Percentiles rank a stretch among this genome's conserved stretches.
These are phyloP conservation scores for Micromys minutus DNA, from an alignment of 2,113 vertebrate genomes.

Conservation along the genomic window DNA sequence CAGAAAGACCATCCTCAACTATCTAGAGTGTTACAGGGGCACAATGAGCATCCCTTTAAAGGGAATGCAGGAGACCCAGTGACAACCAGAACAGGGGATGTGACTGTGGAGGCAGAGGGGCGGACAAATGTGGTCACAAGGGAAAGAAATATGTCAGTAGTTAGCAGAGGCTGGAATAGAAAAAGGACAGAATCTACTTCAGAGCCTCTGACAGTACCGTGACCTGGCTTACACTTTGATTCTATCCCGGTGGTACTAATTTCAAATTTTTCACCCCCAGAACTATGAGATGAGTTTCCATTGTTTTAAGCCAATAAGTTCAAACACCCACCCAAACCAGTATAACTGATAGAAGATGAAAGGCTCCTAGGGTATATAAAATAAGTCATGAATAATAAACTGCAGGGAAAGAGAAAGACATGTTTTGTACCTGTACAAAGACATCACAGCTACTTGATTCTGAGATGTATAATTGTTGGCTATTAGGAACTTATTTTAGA, in stretches of 20 bases:
- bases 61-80: not conserved
- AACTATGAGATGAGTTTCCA: not conserved
- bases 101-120: not conserved
- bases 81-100: not conserved
- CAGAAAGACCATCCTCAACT: not conserved
- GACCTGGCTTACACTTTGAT: not conserved
- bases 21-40: not conserved
- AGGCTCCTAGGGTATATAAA: not conserved
- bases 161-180: not conserved
- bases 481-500: not conserved
- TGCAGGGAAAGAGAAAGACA: not conserved
- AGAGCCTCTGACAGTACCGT: not conserved
- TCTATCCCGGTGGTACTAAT: not conserved
- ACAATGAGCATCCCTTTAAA: not conserved
- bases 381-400: not conserved
- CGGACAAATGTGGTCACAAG: not conserved
- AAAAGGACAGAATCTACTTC: not conserved
- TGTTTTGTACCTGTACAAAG: not conserved
- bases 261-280: not conserved
- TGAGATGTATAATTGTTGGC: not conserved
- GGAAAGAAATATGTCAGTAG: not conserved
- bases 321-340: not conserved
- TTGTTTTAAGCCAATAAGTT: not conserved
- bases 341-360: slow-evolving; percentile 13
- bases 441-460: slow-evolving; percentile 19